phyloP scores from a whole-genome alignment of 2,113 vertebrate genomes.

The Eidolon helvum region DNA sequence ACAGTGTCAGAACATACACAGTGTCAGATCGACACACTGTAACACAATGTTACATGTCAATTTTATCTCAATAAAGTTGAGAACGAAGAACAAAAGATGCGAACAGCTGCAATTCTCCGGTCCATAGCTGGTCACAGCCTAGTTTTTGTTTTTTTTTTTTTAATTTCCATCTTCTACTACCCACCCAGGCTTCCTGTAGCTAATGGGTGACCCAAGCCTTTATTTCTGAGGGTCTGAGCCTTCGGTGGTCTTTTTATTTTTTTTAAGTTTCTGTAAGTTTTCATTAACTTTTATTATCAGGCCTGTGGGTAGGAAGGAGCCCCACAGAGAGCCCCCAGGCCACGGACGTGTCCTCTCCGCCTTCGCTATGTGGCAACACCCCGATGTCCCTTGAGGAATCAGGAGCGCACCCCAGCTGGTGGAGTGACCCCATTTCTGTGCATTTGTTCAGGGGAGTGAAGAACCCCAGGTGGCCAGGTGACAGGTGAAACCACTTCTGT shows the following conservation, averaged over 20 bases:
- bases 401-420: not conserved
- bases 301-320: too few relatives aligned
- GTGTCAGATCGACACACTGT: not conserved
- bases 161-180: not conserved
- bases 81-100: fast-evolving
- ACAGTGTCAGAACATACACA: too few relatives aligned
- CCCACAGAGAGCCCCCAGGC: too few relatives aligned
- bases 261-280: not conserved
- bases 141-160: not conserved
- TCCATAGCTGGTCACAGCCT: not conserved
- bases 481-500: not conserved
- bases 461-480: not conserved
- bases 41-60: not conserved
- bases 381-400: not conserved
- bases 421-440: not conserved
- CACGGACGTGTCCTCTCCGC: not conserved
- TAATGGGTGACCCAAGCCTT: not conserved
- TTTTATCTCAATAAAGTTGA: not conserved
- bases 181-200: not conserved
- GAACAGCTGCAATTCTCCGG: not conserved
- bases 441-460: not conserved
- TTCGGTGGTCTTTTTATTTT: not conserved
- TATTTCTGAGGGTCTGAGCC: not conserved
- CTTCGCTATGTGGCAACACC: not conserved
- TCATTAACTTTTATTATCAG: not conserved